Evolutionary conservation across 2,797 vertebrate genomes (phyloP).

Genomic region (Sebastiscus albofasciatus): DNA sequence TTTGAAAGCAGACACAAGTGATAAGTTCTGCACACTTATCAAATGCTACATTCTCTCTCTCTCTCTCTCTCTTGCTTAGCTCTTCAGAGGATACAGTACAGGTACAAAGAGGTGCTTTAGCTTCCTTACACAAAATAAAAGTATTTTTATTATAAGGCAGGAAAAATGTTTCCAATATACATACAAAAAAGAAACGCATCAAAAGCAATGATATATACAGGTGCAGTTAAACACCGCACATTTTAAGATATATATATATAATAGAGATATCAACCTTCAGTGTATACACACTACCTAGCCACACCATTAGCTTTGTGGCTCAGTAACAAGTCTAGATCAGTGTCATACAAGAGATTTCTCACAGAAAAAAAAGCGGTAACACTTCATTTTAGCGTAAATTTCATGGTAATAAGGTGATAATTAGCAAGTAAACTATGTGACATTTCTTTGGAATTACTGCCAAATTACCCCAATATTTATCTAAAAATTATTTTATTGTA

Average conservation of each 20-base stretch:
- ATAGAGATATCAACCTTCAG: slow-evolving; percentile 1
- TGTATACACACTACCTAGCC: neutral
- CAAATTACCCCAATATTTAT: too few species aligned
- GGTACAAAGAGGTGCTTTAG: slow-evolving; percentile 15
- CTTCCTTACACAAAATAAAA: slow-evolving; percentile 21
- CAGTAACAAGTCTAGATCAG: slow-evolving; percentile 8
- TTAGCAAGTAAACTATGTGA: too few species aligned
- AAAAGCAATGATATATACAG: slow-evolving; percentile 22
- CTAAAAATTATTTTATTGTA: too few species aligned
- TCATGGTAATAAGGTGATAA: too few species aligned
- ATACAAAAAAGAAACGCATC: neutral
- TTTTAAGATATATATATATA: slow-evolving; percentile 17
- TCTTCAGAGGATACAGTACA: slow-evolving; percentile 33
- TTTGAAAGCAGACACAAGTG: slow-evolving; percentile 33
- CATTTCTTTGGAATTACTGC: too few species aligned
- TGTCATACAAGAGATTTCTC: neutral
- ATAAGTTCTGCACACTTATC: neutral
- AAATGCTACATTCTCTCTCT: slow-evolving; percentile 46
- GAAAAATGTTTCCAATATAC: slow-evolving; percentile 31
- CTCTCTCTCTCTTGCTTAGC: neutral
- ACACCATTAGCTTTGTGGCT: neutral
- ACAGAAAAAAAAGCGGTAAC: slow-evolving; percentile 2
- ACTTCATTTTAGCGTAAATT: too few species aligned
- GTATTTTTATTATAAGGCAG: slow-evolving; percentile 64
- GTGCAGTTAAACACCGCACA: slow-evolving; percentile 38